These are phyloP conservation scores for Heliconius hortense DNA, from an alignment of 2,888 invertebrate species.

Conservation along the genomic window DNA sequence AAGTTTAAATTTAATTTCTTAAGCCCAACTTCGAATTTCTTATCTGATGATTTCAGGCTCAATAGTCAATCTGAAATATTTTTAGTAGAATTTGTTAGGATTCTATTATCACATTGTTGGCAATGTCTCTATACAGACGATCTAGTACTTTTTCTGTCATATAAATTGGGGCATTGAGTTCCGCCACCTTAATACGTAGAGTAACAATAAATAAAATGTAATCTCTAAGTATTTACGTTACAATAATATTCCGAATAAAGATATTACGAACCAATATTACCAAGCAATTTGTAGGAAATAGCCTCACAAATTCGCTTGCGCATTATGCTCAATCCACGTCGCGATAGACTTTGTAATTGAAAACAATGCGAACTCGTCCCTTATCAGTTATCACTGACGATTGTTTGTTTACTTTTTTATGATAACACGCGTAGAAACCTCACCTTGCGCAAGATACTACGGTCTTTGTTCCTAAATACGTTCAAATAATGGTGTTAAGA, in stretches of 20 bases:
- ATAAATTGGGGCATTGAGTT: too few relatives aligned
- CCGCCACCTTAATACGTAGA: too few relatives aligned
- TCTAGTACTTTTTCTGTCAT: too few relatives aligned
- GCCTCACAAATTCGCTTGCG: background rate
- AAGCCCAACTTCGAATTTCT: too few relatives aligned
- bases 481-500: background rate
- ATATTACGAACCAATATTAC: background rate
- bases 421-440: conserved; percentile 22
- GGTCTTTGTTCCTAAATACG: conserved; percentile 20
- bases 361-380: background rate
- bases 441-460: conserved; percentile 6
- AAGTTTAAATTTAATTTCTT: too few relatives aligned
- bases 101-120: too few relatives aligned
- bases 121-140: too few relatives aligned
- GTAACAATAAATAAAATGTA: too few relatives aligned
- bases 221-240: too few relatives aligned
- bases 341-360: background rate
- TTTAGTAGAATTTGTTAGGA: too few relatives aligned
- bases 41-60: too few relatives aligned
- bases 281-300: background rate
- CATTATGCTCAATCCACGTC: background rate
- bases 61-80: too few relatives aligned
- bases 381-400: background rate
- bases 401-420: conserved; percentile 23
- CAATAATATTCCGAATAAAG: background rate